Evolutionary conservation across 1,140 invertebrate genomes (phyloP), one percentile per base, ranked within the genome.

Genomic region (Drosophila triauraria): DNA sequence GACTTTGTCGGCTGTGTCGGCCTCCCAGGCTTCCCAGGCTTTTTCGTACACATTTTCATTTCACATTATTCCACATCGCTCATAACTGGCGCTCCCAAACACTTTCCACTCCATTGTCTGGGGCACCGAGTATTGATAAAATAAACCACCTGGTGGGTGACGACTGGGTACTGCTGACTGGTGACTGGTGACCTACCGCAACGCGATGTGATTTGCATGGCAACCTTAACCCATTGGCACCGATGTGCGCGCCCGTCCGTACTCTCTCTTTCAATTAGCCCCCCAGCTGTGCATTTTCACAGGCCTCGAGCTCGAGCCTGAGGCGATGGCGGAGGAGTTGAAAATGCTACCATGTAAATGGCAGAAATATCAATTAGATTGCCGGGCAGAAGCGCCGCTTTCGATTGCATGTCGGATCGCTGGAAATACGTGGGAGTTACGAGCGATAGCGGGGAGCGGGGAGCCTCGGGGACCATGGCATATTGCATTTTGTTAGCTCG

Each of bases 211-310:
- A 76, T 86, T 83, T 80, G 84, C 85, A 78, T 80, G 65, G 35
- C 85, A 84, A 84, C 84, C 85, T 84, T 88, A 84, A 88, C 84
- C 84, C 85, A 88, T 84, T 88, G 84, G 40, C 84, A 90, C 65
- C 87, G 32, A 78, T 86, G 43, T 54, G 23, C 32, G 27, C 47
- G 13, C 20, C 32, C 32, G 32, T n/a, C 25, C 6, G 43, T 40
- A 72, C 82, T 78, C 82, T 85, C 82, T 85, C 82, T 75, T 72
- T 86, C 78, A 82, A 82, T 84, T 84, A 79, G 62, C 40, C 59
- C 46, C 10, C 17, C 76, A 83, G 53, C 60, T 75, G 78, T 59
- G 64, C 57, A 44, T 80, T 80, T 84, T 64, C 82, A 82, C 81
- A 69, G 63, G 71, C 51, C 61, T 46, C 38, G 35, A 58, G 2